A percentile compares a stretch with the other conserved stretches of the same genome.
These are phyloP conservation scores for Mimachlamys varia DNA, from an alignment of 2,888 invertebrate genomes.

Conservation along the genomic window DNA sequence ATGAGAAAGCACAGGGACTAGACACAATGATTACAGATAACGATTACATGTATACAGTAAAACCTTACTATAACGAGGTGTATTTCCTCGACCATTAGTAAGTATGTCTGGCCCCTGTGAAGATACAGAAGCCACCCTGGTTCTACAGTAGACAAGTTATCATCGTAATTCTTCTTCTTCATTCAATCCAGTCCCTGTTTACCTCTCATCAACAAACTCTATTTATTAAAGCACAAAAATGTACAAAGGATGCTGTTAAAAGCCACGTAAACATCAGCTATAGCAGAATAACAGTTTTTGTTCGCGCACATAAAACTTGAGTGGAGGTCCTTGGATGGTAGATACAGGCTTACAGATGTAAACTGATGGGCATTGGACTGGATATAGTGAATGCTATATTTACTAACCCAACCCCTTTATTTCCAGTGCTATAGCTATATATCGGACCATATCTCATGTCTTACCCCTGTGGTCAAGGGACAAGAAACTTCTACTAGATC, in stretches of 20 bases:
- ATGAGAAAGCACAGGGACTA: background rate
- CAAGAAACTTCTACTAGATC: background rate
- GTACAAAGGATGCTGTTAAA: no score
- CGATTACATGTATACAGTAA: background rate
- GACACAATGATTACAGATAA: background rate
- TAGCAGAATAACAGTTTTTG: no score
- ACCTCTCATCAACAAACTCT: no score
- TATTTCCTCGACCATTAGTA: background rate
- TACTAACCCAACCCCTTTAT: no score
- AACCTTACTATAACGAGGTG: background rate
- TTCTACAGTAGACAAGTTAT: background rate
- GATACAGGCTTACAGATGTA: no score
- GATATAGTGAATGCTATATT: no score
- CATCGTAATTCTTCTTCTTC: background rate
- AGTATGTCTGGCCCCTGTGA: background rate
- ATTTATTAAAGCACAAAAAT: no score
- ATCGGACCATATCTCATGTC: background rate
- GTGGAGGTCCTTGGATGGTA: no score
- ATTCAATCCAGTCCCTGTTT: background rate
- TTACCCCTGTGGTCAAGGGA: background rate
- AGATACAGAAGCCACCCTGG: background rate
- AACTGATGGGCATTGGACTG: no score
- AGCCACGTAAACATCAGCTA: no score
- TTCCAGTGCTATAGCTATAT: no score
- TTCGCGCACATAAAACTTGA: no score